Percentiles rank a stretch among this genome's conserved stretches.
Conservation (phyloP, 2,797 vertebrate genomes). For the Eulemur coronatus region DNA sequence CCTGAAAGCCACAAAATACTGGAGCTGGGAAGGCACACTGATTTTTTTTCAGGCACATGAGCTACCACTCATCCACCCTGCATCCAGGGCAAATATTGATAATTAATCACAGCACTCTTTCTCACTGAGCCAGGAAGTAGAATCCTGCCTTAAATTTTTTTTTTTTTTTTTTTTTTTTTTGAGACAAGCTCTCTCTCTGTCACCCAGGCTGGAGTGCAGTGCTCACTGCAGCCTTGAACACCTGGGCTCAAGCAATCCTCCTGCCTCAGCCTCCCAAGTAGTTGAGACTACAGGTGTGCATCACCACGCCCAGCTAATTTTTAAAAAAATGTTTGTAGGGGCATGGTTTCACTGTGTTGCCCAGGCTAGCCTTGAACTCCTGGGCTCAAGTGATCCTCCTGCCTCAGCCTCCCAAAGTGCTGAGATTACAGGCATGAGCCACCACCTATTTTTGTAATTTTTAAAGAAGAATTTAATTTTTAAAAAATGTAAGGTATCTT, state of each 20-base stretch:
- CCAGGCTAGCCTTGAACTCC: not conserved
- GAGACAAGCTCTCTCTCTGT: not conserved
- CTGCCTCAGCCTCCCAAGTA: not conserved
- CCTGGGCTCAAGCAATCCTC: not conserved
- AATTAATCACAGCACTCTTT: slow-evolving; percentile 14
- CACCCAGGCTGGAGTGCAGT: not conserved
- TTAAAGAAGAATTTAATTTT: not conserved
- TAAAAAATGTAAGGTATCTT: not conserved
- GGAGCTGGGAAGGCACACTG: not conserved
- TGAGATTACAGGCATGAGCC: too few relatives aligned
- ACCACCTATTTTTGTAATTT: not conserved
- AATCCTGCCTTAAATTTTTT: not conserved
- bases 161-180: not conserved
- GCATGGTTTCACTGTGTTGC: too few relatives aligned
- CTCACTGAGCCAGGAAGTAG: slow-evolving; percentile 28
- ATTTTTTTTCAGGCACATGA: slow-evolving; percentile 10
- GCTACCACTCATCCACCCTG: not conserved
- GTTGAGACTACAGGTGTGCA: not conserved
- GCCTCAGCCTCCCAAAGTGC: too few relatives aligned
- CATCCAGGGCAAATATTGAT: not conserved
- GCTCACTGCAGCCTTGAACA: not conserved
- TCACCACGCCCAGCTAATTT: not conserved
- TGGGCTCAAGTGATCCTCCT: too few relatives aligned
- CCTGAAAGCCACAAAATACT: slow-evolving; percentile 45
- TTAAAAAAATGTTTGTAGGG: not conserved